Evolutionary conservation across 1,140 invertebrate genomes (phyloP).

Genomic region (Conus betulinus): DNA sequence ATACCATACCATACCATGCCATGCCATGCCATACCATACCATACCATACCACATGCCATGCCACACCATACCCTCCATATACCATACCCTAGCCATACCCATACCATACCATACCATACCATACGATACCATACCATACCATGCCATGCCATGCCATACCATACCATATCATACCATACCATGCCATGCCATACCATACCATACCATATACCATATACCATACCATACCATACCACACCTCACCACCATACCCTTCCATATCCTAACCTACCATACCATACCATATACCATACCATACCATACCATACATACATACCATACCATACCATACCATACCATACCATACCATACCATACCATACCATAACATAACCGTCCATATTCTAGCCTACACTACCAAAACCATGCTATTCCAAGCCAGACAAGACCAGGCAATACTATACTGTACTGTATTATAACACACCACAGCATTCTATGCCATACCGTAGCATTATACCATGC

Average conservation of each 20-base stretch:
- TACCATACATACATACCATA: background rate
- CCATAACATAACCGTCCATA: no score
- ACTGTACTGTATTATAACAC: no score
- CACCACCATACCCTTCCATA: background rate
- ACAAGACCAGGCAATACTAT: no score
- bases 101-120: background rate
- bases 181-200: conserved; percentile 41
- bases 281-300: conserved; percentile 28
- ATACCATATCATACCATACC: conserved; percentile 46
- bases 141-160: conserved; percentile 41
- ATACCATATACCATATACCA: conserved; percentile 42
- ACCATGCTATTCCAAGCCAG: no score
- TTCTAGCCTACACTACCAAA: no score
- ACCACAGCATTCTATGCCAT: no score
- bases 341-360: no score
- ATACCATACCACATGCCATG: conserved; percentile 44
- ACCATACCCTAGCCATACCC: conserved; percentile 13
- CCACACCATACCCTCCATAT: conserved; percentile 23
- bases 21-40: conserved; percentile 44
- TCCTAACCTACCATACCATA: conserved; percentile 21
- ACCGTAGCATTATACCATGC: no score
- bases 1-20: conserved; percentile 48
- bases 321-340: background rate
- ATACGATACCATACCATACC: conserved; percentile 33
- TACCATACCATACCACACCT: background rate